A percentile compares a stretch with the other conserved stretches of the same genome.
phyloP scores from a whole-genome alignment of 2,888 invertebrate species.

The Loripinus fragilis region DNA sequence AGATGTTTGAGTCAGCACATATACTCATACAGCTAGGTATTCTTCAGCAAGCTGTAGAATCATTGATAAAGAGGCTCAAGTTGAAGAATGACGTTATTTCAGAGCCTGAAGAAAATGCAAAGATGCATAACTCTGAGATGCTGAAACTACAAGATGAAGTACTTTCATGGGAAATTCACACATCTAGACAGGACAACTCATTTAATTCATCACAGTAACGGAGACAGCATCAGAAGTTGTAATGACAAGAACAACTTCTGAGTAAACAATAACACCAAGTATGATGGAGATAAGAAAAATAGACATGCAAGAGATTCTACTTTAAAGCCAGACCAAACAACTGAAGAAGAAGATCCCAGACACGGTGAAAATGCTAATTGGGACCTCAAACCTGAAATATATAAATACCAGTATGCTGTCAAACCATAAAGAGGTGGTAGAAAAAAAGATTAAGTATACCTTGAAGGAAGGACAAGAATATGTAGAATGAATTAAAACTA shows the following conservation, averaged over 20 bases:
- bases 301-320: neutral
- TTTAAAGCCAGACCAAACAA: too few relatives aligned
- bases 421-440: neutral
- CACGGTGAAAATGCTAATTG: neutral
- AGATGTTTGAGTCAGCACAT: conserved; percentile 2
- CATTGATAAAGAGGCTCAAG: neutral
- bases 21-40: neutral
- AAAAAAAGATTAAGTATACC: neutral
- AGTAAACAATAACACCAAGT: neutral
- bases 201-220: neutral
- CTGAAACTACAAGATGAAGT: neutral
- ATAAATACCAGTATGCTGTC: neutral
- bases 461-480: neutral
- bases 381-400: neutral
- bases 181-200: neutral
- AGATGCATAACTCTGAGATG: neutral
- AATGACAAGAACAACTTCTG: neutral
- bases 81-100: neutral
- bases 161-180: neutral
- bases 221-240: neutral
- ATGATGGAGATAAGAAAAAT: neutral
- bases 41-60: neutral
- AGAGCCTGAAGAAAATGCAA: neutral
- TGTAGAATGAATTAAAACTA: neutral
- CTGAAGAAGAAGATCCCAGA: too few relatives aligned